Percentiles rank a stretch among this genome's conserved stretches.
These are phyloP conservation scores for Cheilosia vernalis DNA, from an alignment of 2,888 invertebrate species.

Conservation along the genomic window DNA sequence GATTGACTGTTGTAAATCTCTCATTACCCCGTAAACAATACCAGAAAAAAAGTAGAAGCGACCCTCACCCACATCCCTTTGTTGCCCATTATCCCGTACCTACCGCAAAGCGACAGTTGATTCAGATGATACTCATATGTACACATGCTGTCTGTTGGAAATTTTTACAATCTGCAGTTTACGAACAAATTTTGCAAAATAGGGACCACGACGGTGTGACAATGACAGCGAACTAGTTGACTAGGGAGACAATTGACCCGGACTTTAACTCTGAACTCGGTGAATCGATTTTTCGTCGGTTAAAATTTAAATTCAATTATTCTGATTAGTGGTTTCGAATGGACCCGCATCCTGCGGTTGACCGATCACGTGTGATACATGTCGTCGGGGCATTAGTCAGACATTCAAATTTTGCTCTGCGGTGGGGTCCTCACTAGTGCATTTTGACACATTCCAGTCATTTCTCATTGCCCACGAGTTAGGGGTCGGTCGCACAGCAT, in stretches of 20 bases:
- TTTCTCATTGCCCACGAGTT: slow-evolving; percentile 59
- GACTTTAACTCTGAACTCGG: slow-evolving; percentile 26
- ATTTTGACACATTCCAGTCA: slow-evolving; percentile 56
- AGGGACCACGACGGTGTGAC: background rate
- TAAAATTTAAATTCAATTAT: slow-evolving; percentile 75
- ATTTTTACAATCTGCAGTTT: background rate
- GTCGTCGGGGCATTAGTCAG: slow-evolving; percentile 70
- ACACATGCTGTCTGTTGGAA: background rate
- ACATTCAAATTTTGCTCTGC: slow-evolving; percentile 53
- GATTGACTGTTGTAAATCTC: slow-evolving; percentile 71
- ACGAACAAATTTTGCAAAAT: slow-evolving; percentile 43
- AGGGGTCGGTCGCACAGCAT: slow-evolving; percentile 39
- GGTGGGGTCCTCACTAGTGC: slow-evolving; percentile 17
- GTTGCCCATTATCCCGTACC: slow-evolving; percentile 28
- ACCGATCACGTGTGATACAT: slow-evolving; percentile 75
- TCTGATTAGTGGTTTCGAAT: slow-evolving; percentile 74
- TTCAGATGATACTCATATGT: background rate
- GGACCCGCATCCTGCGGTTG: slow-evolving; percentile 73
- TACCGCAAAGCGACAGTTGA: slow-evolving; percentile 49
- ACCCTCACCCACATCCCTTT: slow-evolving; percentile 45
- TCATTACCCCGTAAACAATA: slow-evolving; percentile 49
- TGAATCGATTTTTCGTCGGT: slow-evolving; percentile 44
- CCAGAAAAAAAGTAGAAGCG: background rate
- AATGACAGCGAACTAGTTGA: slow-evolving; percentile 52
- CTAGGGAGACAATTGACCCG: slow-evolving; percentile 68